Percentiles rank a stretch among this genome's conserved stretches.
Conservation (phyloP, 1,140 invertebrate genomes). For the Hycleus cichorii region DNA sequence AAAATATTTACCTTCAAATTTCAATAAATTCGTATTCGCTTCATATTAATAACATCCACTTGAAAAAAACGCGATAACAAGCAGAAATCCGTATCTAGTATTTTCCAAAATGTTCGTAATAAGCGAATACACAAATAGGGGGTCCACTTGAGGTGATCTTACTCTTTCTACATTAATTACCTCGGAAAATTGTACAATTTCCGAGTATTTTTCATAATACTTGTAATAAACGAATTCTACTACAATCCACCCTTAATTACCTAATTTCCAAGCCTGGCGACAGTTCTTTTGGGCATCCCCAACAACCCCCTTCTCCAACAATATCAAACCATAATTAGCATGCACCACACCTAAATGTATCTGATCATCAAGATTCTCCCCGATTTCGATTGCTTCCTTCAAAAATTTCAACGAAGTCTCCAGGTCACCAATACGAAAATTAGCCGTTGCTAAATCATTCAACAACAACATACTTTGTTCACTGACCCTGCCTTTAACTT, state of each 20-base stretch:
- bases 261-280: conserved; percentile 60
- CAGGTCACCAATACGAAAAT: conserved; percentile 56
- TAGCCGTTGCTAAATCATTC: conserved; percentile 78
- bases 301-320: conserved; percentile 62
- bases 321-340: conserved; percentile 76
- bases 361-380: conserved; percentile 54
- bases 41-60: too few relatives aligned
- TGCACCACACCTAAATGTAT: conserved; percentile 64
- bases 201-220: too few relatives aligned
- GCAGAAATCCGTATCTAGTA: too few relatives aligned
- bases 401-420: conserved; percentile 65
- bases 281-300: conserved; percentile 66
- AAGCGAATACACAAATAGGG: too few relatives aligned
- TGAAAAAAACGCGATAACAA: too few relatives aligned
- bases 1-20: too few relatives aligned
- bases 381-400: conserved; percentile 61
- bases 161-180: too few relatives aligned
- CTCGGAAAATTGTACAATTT: too few relatives aligned
- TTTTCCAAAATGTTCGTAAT: too few relatives aligned
- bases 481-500: conserved; percentile 58
- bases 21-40: too few relatives aligned
- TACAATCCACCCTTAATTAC: conserved; percentile 31
- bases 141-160: too few relatives aligned
- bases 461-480: conserved; percentile 70
- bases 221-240: not conserved